A percentile compares a stretch with the other conserved stretches of the same genome.
These are phyloP conservation scores for Paralichthys olivaceus DNA, from an alignment of 2,113 vertebrate genomes.

Conservation along the genomic window DNA sequence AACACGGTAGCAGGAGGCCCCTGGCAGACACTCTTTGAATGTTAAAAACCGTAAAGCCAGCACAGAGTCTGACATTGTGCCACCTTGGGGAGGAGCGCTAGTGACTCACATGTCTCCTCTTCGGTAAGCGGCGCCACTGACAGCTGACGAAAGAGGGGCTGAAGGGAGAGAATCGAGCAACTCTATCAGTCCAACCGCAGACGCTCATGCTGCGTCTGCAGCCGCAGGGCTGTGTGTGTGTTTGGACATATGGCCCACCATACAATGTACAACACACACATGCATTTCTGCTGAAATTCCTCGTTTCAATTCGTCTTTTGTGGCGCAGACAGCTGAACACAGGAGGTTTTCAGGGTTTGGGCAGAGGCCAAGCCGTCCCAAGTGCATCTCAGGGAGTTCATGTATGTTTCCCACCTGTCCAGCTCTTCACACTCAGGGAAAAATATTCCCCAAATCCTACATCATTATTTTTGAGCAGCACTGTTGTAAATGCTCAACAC, in stretches of 20 bases:
- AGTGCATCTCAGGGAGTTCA: slow-evolving; percentile 28
- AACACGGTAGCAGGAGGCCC: slow-evolving; percentile 62
- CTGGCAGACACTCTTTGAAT: slow-evolving; percentile 70
- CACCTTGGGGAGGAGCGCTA: slow-evolving; percentile 42
- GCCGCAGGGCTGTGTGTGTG: background rate
- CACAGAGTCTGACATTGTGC: slow-evolving; percentile 61
- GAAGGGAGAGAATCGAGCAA: slow-evolving; percentile 22
- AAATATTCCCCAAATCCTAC: slow-evolving; percentile 10
- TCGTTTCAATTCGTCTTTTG: slow-evolving; percentile 43
- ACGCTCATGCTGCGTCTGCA: slow-evolving; percentile 3
- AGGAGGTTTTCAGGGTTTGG: slow-evolving; percentile 47
- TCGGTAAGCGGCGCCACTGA: slow-evolving; percentile 46
- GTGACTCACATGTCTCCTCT: slow-evolving; percentile 42
- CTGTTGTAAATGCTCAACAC: slow-evolving; percentile 7
- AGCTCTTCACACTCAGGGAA: slow-evolving; percentile 5
- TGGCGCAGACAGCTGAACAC: slow-evolving; percentile 48
- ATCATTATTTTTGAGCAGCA: slow-evolving; percentile 8
- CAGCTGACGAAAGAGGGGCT: slow-evolving; percentile 72
- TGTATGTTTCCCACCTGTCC: slow-evolving; percentile 30
- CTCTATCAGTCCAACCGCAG: slow-evolving; percentile 33
- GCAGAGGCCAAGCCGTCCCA: slow-evolving; percentile 34
- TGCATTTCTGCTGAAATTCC: slow-evolving; percentile 33
- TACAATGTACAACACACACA: background rate
- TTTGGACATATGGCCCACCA: slow-evolving; percentile 19
- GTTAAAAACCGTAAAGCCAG: slow-evolving; percentile 69